Evolutionary conservation across 2,113 vertebrate species (phyloP).

Genomic region (Piliocolobus tephrosceles): DNA sequence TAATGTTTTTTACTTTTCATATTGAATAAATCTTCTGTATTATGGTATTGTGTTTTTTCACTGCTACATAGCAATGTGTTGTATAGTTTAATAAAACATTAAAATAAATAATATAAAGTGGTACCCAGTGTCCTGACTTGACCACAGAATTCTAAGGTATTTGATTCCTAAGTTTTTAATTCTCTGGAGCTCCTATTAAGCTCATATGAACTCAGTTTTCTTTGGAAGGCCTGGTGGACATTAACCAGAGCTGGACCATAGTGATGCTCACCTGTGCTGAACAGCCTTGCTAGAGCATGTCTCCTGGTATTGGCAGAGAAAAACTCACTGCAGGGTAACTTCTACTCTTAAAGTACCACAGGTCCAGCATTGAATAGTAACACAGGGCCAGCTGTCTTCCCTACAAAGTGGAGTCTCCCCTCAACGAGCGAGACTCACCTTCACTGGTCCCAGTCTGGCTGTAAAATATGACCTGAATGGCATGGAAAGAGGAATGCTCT

Average conservation of each 20-base stretch:
- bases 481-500: neutral
- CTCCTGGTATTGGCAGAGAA: neutral
- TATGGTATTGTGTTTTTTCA: neutral
- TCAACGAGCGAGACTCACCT: neutral
- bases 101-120: neutral
- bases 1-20: neutral
- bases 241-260: neutral
- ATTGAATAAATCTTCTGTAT: neutral
- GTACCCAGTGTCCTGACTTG: neutral
- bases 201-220: neutral
- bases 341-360: neutral
- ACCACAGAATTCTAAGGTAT: neutral
- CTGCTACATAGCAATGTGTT: neutral
- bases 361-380: neutral
- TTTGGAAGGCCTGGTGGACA: neutral
- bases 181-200: neutral
- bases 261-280: no score
- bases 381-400: neutral
- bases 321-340: neutral
- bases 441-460: neutral
- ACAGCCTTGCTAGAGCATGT: fast-evolving
- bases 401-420: neutral
- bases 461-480: neutral
- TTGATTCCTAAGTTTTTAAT: neutral
- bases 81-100: neutral